Evolutionary conservation across 2,113 vertebrate genomes (phyloP).

Genomic region (Platanista minor): DNA sequence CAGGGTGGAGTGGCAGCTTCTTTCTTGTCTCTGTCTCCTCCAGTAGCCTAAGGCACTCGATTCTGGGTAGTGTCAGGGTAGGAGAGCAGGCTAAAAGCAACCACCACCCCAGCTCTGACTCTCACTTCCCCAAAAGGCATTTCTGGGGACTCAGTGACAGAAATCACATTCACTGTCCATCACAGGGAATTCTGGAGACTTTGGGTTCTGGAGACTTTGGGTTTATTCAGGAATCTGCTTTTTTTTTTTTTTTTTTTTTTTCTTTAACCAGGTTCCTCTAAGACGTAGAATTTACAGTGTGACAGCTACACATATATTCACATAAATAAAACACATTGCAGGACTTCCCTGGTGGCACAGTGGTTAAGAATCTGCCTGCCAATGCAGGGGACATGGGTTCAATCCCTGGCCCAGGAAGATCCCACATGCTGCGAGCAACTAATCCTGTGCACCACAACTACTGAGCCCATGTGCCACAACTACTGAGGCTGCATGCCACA

Average conservation of each 20-base stretch:
- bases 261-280: background rate
- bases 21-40: background rate
- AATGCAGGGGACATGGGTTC: too few relatives aligned
- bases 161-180: background rate
- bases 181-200: background rate
- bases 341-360: too few relatives aligned
- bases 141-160: background rate
- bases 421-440: too few relatives aligned
- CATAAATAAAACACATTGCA: background rate
- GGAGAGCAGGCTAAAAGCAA: background rate
- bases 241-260: background rate
- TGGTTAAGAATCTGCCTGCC: too few relatives aligned
- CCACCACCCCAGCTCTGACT: background rate
- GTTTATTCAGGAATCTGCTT: background rate
- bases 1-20: background rate
- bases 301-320: background rate
- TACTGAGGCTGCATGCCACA: too few relatives aligned
- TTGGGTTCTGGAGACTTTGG: background rate
- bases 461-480: too few relatives aligned
- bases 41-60: background rate
- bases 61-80: background rate
- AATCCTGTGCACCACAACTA: too few relatives aligned
- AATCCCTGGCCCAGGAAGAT: too few relatives aligned
- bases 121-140: conserved; percentile 43
- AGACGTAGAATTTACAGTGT: background rate